phyloP scores from a whole-genome alignment of 2,113 vertebrate species.

The Toxotes chatareus region DNA sequence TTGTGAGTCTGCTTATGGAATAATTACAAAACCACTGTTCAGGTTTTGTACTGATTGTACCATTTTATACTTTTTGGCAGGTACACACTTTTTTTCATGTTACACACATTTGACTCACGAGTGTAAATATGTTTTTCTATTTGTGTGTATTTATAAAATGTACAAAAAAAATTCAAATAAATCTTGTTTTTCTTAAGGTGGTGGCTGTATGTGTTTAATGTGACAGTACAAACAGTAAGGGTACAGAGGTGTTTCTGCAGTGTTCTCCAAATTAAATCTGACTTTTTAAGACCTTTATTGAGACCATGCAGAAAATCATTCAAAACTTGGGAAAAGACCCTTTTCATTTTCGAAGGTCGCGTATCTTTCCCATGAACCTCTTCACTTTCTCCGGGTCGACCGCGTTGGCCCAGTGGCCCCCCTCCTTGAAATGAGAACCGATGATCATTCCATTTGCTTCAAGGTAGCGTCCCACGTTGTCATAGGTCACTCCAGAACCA shows the following conservation, averaged over 20 bases:
- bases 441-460: constrained; percentile 84
- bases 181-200: constrained; percentile 60
- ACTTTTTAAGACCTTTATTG: background rate
- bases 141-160: constrained; percentile 73
- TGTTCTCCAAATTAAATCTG: background rate
- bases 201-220: constrained; percentile 16
- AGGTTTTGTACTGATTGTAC: constrained; percentile 29
- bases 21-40: constrained; percentile 22
- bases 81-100: constrained; percentile 1
- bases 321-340: background rate
- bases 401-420: constrained; percentile 86
- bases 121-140: constrained; percentile 67
- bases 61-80: constrained; percentile 32
- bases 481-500: constrained; percentile 89
- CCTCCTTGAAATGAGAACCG: constrained; percentile 90
- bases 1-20: background rate
- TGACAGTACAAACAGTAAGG: background rate
- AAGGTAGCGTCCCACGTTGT: constrained; percentile 84
- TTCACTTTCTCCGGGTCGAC: constrained; percentile 83
- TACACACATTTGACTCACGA: constrained; percentile 6
- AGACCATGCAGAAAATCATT: background rate
- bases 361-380: constrained; percentile 86
- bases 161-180: constrained; percentile 64
- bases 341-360: constrained; percentile 77
- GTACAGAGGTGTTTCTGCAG: background rate